Base-by-base conservation (phyloP, 2,888 invertebrate genomes). In the Allacma fusca region DNA sequence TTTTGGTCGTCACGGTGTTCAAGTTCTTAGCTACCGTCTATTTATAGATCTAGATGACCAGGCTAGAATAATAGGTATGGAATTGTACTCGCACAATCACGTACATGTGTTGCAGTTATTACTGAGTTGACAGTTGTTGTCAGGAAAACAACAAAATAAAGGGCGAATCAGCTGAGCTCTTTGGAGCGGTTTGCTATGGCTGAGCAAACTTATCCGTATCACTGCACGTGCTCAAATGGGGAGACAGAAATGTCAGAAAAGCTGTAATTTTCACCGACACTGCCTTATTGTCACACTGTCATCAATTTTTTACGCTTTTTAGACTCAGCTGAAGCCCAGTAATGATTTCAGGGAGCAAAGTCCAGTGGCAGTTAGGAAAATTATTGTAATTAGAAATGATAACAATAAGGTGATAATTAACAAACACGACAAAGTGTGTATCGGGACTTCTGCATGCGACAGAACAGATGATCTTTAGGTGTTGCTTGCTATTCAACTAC, bases 401-500 rank as follows among this genome's bases (percentile, higher is more conserved):
- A 40, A 40, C 5, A 50, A 16, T n/a, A 12, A 50, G 5, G 19
- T 50, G n/a, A 16, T 50, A 50, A 50, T 50, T 50, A 50, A 50
- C 50, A 19, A 13, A 50, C 9, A 16, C 5, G 50, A 50, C 9
- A 50, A n/a, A 50, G n/a, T 50, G 50, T n/a, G 16, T 50, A 16
- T 1, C 2, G 19, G 19, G 50, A 34, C 34, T 34, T 34, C 16
- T 50, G 16, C 50, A 34, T 13, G 19, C 50, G 50, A n/a, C 19
- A 50, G n/a, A 9, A 1, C 4, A 16, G 19, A 50, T n/a, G 16
- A 50, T 50, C 50, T 50, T 50, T 1, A 50, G 16, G 50, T 16
- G 50, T 50, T 50, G 50, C 50, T 50, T 5, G 9, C 57, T 62
- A 73, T 62, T 62, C 65, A 74, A 74, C 74, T 74, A 65, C 67